Percentiles rank a stretch among this genome's conserved stretches.
phyloP scores from a whole-genome alignment of 2,113 vertebrate species.

The Nothoprocta perdicaria region DNA sequence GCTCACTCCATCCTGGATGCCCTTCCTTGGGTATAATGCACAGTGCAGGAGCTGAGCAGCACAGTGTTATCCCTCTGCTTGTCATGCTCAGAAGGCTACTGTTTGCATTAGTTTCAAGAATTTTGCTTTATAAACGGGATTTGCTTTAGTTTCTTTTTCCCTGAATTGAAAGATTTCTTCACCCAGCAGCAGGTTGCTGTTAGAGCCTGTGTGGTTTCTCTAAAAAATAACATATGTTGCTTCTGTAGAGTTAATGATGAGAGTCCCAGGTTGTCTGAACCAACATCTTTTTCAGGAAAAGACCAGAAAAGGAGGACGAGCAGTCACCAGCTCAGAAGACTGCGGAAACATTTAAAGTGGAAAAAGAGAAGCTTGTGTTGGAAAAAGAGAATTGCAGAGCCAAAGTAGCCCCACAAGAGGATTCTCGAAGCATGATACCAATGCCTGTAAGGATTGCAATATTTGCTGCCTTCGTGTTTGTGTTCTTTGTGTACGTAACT shows the following conservation, averaged over 20 bases:
- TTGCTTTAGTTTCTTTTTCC: not conserved
- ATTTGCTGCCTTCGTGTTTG: constrained; percentile 70
- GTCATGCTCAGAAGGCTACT: not conserved
- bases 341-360: rapidly evolving
- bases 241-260: not conserved
- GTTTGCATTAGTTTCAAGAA: not conserved
- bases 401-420: constrained; percentile 29
- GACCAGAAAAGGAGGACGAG: constrained; percentile 57
- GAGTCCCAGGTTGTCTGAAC: not conserved
- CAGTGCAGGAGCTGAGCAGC: not conserved
- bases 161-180: not conserved
- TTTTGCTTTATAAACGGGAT: not conserved
- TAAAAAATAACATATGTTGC: not conserved
- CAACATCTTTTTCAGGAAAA: constrained; percentile 33
- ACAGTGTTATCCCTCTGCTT: not conserved
- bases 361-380: rapidly evolving
- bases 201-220: not conserved
- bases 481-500: constrained; percentile 77
- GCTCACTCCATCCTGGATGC: not conserved
- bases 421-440: constrained; percentile 64
- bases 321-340: rapidly evolving
- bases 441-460: constrained; percentile 72
- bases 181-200: not conserved
- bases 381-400: not conserved
- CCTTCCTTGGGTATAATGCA: not conserved